Base-by-base conservation (phyloP, 2,797 vertebrate genomes). In the Morelia viridis region DNA sequence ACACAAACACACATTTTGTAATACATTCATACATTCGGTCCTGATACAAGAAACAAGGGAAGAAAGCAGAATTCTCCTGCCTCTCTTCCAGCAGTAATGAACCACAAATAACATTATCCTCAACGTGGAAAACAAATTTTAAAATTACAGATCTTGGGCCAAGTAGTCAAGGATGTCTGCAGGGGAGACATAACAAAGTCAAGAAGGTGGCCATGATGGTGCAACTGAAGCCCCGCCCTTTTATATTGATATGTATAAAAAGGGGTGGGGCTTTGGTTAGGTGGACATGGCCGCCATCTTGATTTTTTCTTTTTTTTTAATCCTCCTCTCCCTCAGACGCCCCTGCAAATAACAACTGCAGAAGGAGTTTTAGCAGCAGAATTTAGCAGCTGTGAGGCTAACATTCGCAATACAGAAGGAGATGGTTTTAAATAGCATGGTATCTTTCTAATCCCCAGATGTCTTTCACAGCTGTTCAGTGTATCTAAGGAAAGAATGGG, bases 11-110 rank as follows among this genome's bases (percentile, higher is more conserved):
- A 93, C 90, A 60, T 88, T 93, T 96, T 92, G 85, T 94, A 95
- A 95, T 95, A 96, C 96, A 97, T 92, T 96, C 96, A 96, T 96
- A 97, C 96, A 97, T 97, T 97, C 96, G 87, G 93, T 95, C 68
- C 94, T 94, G 94, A 95, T 94, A 91, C 93, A 94, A 53, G 93
- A 41, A 31, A 62, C 56, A 28, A 76, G 46, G 62, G 31, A 87
- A 68, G 84, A 26, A 31, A 85, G 15, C 93, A 76, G 62, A 89
- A 41, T 68, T 3, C 13, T 86, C 94, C 94, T 26, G 91, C 94
- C 95, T 95, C 94, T 96, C 96, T 95, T 92, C 95, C 94, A 91
- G 96, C 95, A 94, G 93, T 65, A 95, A 96, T 95, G 92, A 96
- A 96, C 96, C 95, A 96, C 94, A 96, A 97, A 97, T 94, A 96